phyloP scores from a whole-genome alignment of 2,888 invertebrate species.

The Agonum fuliginosum region DNA sequence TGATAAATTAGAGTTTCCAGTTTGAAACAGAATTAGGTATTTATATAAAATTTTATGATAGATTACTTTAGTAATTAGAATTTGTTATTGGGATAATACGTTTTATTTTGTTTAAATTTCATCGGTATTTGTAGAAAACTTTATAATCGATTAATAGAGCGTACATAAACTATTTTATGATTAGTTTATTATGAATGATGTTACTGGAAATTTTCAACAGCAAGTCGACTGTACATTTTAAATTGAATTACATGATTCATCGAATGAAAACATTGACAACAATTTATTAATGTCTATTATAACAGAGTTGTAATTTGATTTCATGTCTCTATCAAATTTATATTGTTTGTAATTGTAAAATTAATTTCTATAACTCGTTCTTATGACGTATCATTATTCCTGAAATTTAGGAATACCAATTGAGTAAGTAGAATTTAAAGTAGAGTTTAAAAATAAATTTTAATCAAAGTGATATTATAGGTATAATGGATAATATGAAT shows the following conservation, averaged over 20 bases:
- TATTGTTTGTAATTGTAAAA: too few species aligned
- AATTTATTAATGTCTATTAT: too few species aligned
- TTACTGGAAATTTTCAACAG: background rate
- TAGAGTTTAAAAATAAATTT: too few species aligned
- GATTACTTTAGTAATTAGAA: background rate
- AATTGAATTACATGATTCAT: background rate
- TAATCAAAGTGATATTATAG: too few species aligned
- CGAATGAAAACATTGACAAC: background rate
- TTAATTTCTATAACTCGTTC: too few species aligned
- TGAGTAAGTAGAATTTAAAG: too few species aligned
- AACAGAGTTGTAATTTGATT: background rate
- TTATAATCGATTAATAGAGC: background rate
- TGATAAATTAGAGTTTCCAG: slow-evolving; percentile 17
- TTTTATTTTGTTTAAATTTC: background rate
- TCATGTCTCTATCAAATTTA: too few species aligned
- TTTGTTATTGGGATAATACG: background rate
- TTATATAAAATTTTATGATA: background rate
- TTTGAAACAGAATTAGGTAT: slow-evolving; percentile 11
- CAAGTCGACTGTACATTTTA: background rate
- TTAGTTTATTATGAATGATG: slow-evolving; percentile 5
- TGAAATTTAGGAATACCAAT: too few species aligned
- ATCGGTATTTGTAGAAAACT: background rate
- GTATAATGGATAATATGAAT: too few species aligned
- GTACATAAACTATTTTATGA: background rate
- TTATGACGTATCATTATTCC: too few species aligned